These are phyloP conservation scores for Dryoscopus gambensis DNA, from an alignment of 2,113 vertebrate species.

Conservation along the genomic window DNA sequence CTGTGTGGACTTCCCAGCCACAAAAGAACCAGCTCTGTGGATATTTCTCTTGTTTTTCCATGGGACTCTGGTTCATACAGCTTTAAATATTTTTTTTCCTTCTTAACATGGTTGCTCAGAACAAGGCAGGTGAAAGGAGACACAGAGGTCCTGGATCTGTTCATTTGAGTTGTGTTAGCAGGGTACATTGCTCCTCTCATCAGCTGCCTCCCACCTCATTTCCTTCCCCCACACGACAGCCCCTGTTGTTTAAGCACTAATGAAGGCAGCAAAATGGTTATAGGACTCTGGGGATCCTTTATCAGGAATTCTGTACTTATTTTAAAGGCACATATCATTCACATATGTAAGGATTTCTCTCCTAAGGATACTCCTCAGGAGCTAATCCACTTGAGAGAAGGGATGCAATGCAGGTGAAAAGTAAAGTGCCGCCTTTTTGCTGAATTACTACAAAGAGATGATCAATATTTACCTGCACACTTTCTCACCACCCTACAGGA, in stretches of 20 bases:
- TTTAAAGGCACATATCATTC: background rate
- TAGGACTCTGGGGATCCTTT: background rate
- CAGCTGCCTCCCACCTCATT: background rate
- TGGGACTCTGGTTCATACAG: background rate
- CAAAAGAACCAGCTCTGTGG: background rate
- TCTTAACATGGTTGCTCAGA: background rate
- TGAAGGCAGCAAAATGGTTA: background rate
- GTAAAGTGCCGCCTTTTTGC: background rate
- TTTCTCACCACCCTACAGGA: background rate
- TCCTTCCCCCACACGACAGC: background rate
- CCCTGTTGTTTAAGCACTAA: background rate
- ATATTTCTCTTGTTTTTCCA: background rate
- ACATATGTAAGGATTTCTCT: background rate
- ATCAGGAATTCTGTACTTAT: background rate
- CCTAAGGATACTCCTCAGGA: background rate
- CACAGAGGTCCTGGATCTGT: background rate
- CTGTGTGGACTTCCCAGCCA: background rate
- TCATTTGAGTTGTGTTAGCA: background rate
- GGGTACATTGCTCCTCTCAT: background rate
- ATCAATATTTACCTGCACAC: conserved; percentile 7
- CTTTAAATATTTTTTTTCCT: background rate
- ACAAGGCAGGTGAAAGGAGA: background rate
- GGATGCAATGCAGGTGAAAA: background rate
- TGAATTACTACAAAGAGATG: background rate
- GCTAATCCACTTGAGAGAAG: background rate